These are phyloP conservation scores for Bimastos eiseni DNA, from an alignment of 2,888 invertebrate species.

Conservation along the genomic window DNA sequence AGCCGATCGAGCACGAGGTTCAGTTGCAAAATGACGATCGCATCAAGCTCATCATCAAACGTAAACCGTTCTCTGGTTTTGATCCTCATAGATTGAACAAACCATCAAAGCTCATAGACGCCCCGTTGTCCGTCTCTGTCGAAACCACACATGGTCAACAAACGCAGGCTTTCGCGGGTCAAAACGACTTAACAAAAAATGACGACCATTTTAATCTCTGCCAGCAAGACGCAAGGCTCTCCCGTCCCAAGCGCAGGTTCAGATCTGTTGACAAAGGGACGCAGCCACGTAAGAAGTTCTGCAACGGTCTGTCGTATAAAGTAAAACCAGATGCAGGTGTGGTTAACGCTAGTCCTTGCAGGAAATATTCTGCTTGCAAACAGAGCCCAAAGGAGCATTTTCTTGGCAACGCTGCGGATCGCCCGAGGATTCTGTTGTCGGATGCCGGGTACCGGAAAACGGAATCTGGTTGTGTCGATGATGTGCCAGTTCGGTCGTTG, in stretches of 20 bases:
- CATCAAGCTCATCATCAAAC: slow-evolving; percentile 13
- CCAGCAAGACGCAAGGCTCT: background rate
- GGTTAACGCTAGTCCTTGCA: background rate
- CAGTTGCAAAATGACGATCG: background rate
- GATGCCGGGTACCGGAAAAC: too few relatives aligned
- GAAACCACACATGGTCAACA: background rate
- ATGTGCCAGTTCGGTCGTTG: background rate
- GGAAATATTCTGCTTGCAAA: background rate
- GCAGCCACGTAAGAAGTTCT: background rate
- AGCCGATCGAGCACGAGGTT: slow-evolving; percentile 13
- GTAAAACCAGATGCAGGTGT: background rate
- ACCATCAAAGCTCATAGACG: background rate
- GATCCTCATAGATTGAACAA: background rate
- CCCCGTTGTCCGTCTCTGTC: background rate
- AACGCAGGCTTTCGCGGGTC: background rate
- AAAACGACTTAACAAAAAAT: background rate
- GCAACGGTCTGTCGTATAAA: background rate
- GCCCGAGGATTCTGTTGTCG: background rate
- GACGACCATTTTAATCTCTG: background rate
- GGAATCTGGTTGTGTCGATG: background rate
- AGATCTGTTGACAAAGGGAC: background rate
- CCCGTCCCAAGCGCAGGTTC: background rate
- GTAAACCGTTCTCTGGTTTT: background rate
- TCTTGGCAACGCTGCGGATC: background rate
- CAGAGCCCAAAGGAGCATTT: background rate